Base-by-base conservation (phyloP, 2,113 vertebrate species). In the Octodon degus region DNA sequence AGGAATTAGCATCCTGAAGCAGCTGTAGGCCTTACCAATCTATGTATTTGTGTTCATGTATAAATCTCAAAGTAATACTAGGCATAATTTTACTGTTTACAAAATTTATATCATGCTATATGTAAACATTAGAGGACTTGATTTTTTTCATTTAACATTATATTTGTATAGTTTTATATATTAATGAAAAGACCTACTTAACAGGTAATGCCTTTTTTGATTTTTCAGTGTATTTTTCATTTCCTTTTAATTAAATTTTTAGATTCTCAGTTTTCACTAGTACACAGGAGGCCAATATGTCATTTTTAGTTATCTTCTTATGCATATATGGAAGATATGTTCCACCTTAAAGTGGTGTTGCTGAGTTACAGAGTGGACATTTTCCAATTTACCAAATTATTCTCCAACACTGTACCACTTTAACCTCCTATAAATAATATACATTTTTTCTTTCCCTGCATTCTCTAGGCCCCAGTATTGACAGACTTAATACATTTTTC, bases 41-140 rank as follows among this genome's bases (percentile, higher is more conserved):
- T 19, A 85, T 85, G 34, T 72, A 58, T 94, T 88, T 89, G 19
- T 85, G 72, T 27, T 55, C 22, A 55, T 79, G 30, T 47, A 43
- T 70, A 25, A 20, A 92, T 89, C 43, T 81, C 63, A 77, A 74
- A 93, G 90, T 8, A 82, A 16, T 68, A 70, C 82, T 87, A 82
- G 43, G 4, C 62, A 90, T 84, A 94, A 10, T 91, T 53, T 95
- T 86, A 86, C 70, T 80, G 32, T 84, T 95, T 50, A 90, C 2
- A 74, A 91, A 89, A 81, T 92, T 50, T 81, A 19, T 84, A 58
- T 86, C 43, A 43, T 34, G 81, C 50, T 89, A 4, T 86, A 27
- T 53, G 13, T 90, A 62, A 62, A 24, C n/a, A 80, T 87, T 91
- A 97, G 90, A n/a, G 16, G 95, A 32, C 50, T 92, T 95, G 30